Percentiles rank a stretch among this genome's conserved stretches.
Evolutionary conservation across 2,888 invertebrate genomes (phyloP).

Genomic region (Dynastes hyllus): DNA sequence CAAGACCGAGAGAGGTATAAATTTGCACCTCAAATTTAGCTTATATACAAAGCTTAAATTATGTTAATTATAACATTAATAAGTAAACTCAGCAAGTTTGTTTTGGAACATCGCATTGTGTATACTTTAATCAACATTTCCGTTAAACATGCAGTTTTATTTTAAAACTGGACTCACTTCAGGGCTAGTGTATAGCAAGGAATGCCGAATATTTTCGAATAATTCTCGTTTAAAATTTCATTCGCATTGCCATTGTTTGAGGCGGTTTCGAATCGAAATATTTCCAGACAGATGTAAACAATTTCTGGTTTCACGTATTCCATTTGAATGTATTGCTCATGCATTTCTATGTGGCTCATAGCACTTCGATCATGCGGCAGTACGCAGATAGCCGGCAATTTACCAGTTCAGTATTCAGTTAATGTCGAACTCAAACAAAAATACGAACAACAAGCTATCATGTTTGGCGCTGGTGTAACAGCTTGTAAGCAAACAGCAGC

Average conservation of each 20-base stretch:
- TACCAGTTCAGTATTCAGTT: constrained; percentile 23
- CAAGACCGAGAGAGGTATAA: too few species aligned
- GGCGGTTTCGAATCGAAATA: background rate
- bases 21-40: too few species aligned
- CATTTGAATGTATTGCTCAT: constrained; percentile 7
- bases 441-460: constrained; percentile 8
- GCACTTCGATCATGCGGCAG: background rate
- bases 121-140: too few species aligned
- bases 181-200: background rate
- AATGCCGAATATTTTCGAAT: constrained; percentile 10
- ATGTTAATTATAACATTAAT: too few species aligned
- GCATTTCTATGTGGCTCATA: background rate
- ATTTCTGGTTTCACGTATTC: constrained; percentile 26
- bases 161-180: too few species aligned
- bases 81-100: too few species aligned
- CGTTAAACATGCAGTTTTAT: too few species aligned
- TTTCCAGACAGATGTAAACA: constrained; percentile 33
- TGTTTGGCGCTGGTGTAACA: constrained; percentile 1
- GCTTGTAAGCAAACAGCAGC: background rate
- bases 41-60: too few species aligned
- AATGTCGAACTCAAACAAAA: constrained; percentile 34
- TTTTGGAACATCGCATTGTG: too few species aligned
- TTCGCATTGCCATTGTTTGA: background rate
- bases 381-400: constrained; percentile 20
- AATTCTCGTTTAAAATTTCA: background rate